Percentiles rank a stretch among this genome's conserved stretches.
Conservation (phyloP, 2,888 invertebrate species). For the Scaptodrosophila latifasciaeformis region DNA sequence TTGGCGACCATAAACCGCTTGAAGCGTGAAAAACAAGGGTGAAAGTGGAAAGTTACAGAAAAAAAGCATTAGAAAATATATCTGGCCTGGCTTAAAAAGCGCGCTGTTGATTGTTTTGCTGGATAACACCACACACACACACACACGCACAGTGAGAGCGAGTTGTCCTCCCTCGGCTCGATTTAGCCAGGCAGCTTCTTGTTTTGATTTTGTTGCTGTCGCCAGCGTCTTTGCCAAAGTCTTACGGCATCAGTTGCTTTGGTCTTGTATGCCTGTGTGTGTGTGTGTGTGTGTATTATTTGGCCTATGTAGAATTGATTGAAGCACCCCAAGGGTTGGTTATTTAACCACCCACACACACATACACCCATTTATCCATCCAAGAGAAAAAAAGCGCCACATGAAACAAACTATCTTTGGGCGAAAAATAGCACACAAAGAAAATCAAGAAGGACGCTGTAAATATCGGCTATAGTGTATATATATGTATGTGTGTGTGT, state of each 20-base stretch:
- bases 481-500: slow-evolving; percentile 3
- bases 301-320: neutral
- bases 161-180: no score
- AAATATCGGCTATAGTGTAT: neutral
- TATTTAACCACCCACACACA: neutral
- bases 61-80: slow-evolving; percentile 67
- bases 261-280: neutral
- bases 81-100: slow-evolving; percentile 66
- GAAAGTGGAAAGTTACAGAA: slow-evolving; percentile 68
- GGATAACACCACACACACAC: slow-evolving; percentile 41
- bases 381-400: neutral
- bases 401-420: slow-evolving; percentile 7
- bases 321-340: slow-evolving; percentile 4
- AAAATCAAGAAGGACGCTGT: neutral
- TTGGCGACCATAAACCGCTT: slow-evolving; percentile 55
- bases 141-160: no score
- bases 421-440: slow-evolving; percentile 1
- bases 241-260: neutral
- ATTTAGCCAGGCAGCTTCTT: slow-evolving; percentile 5
- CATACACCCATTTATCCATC: neutral
- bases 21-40: slow-evolving; percentile 70
- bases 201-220: slow-evolving; percentile 6
- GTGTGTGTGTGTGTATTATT: neutral
- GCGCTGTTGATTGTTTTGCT: slow-evolving; percentile 66
- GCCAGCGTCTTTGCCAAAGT: neutral